Evolutionary conservation across 2,113 vertebrate genomes (phyloP).

Genomic region (Stigmatopora argus): DNA sequence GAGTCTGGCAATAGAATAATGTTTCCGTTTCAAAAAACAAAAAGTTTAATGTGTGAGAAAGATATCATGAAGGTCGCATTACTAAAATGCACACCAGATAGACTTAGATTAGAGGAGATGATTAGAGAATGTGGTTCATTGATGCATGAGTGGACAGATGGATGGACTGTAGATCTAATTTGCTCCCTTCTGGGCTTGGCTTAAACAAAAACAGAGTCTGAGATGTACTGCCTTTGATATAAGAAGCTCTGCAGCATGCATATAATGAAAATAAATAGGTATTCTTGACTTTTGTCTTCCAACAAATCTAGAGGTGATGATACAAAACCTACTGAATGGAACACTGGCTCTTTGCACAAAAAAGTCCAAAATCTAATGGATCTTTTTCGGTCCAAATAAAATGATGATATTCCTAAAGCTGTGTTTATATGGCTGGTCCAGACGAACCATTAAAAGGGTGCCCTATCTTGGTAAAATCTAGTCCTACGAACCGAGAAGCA

Average conservation of each 20-base stretch:
- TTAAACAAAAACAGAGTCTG: constrained; percentile 20
- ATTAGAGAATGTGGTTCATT: constrained; percentile 30
- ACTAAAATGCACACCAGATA: constrained; percentile 20
- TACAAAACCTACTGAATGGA: constrained; percentile 7
- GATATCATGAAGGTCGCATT: background rate
- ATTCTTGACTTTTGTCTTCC: background rate
- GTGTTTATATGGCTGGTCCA: too few relatives aligned
- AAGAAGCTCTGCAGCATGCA: background rate
- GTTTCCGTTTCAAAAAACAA: constrained; percentile 10
- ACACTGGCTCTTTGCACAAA: background rate
- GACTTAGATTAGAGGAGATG: constrained; percentile 43
- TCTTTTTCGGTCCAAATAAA: too few relatives aligned
- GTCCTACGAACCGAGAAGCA: too few relatives aligned
- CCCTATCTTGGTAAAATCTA: too few relatives aligned
- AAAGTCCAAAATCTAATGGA: too few relatives aligned
- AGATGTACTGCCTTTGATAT: constrained; percentile 28
- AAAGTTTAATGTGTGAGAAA: background rate
- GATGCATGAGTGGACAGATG: constrained; percentile 38
- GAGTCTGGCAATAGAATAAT: constrained; percentile 1
- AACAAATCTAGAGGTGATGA: constrained; percentile 16
- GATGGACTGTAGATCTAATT: constrained; percentile 41
- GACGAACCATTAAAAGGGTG: too few relatives aligned
- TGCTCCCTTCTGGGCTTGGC: constrained; percentile 32
- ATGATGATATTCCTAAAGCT: too few relatives aligned
- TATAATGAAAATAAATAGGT: background rate